Evolutionary conservation across 2,797 vertebrate species (phyloP).

Genomic region (Alauda arvensis): DNA sequence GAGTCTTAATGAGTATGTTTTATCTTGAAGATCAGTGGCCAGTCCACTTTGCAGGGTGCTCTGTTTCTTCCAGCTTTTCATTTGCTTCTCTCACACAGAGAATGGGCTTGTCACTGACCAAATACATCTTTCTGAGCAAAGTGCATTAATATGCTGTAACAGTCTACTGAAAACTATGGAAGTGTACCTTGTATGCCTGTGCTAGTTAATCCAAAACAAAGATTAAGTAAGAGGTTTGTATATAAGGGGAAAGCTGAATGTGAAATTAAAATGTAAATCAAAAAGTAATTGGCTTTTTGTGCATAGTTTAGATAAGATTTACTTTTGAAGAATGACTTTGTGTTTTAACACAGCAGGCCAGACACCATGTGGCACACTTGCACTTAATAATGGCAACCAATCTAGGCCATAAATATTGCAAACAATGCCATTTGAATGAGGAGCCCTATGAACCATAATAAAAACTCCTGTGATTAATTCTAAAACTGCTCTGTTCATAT

Average conservation of each 20-base stretch:
- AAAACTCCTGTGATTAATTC: slow-evolving; percentile 79
- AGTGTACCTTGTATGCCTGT: neutral
- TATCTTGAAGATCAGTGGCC: slow-evolving; percentile 42
- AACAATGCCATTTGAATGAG: slow-evolving; percentile 75
- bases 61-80: slow-evolving; percentile 23
- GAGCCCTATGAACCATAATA: slow-evolving; percentile 77
- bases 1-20: slow-evolving; percentile 27
- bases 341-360: slow-evolving; percentile 74
- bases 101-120: neutral
- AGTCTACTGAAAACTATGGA: slow-evolving; percentile 36
- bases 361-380: slow-evolving; percentile 65
- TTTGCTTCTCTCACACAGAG: slow-evolving; percentile 1
- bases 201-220: slow-evolving; percentile 65
- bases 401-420: slow-evolving; percentile 77
- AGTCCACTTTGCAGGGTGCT: neutral
- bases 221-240: slow-evolving; percentile 59
- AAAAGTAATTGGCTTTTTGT: slow-evolving; percentile 80
- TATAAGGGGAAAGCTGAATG: slow-evolving; percentile 48
- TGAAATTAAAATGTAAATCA: slow-evolving; percentile 83
- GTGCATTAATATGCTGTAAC: slow-evolving; percentile 50
- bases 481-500: slow-evolving; percentile 74
- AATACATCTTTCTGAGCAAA: slow-evolving; percentile 9
- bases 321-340: slow-evolving; percentile 78
- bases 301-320: slow-evolving; percentile 81
- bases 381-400: slow-evolving; percentile 76